phyloP scores from a whole-genome alignment of 2,113 vertebrate species.

The Melanerpes formicivorus region DNA sequence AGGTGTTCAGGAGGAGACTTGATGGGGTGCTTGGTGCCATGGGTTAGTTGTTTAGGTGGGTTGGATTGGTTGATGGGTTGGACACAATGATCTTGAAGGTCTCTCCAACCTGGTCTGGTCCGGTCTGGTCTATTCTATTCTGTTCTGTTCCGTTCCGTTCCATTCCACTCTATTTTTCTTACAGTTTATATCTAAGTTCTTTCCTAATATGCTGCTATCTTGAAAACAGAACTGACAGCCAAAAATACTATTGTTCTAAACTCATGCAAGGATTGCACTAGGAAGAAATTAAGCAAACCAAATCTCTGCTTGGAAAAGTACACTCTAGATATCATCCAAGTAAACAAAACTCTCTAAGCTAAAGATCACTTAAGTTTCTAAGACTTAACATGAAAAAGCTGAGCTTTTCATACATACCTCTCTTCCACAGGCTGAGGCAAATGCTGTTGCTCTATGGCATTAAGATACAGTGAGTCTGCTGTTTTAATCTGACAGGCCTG shows the following conservation, averaged over 20 bases:
- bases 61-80: no score
- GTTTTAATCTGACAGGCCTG: constrained; percentile 93
- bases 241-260: not conserved
- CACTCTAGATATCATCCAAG: not conserved
- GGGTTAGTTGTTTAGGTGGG: no score
- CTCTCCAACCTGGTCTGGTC: no score
- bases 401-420: constrained; percentile 74
- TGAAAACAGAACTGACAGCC: not conserved
- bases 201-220: not conserved
- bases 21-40: no score
- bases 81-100: no score
- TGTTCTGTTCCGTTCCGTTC: no score
- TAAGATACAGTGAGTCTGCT: constrained; percentile 86
- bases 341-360: not conserved
- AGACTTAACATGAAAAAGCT: not conserved
- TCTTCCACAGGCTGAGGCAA: constrained; percentile 83
- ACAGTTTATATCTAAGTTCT: not conserved
- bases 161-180: not conserved
- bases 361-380: not conserved
- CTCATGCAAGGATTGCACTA: not conserved
- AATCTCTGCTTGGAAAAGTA: not conserved
- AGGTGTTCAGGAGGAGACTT: no score
- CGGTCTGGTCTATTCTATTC: no score
- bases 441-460: constrained; percentile 84
- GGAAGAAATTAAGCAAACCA: not conserved